Base-by-base conservation (phyloP, 2,797 vertebrate genomes). In the Neopelma chrysocephalum region DNA sequence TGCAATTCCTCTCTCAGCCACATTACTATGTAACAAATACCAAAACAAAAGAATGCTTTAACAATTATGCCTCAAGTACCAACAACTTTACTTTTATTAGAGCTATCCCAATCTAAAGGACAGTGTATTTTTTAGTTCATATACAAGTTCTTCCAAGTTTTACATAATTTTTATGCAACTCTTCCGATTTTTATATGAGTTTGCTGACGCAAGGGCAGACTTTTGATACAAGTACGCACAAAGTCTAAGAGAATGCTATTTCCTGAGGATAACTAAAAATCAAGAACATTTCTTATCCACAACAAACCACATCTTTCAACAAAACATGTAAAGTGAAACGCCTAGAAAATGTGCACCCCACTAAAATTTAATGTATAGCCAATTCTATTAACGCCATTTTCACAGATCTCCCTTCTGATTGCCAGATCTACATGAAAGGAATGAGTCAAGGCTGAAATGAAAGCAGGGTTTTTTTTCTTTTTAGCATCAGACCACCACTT, bases 131-230 rank as follows among this genome's bases (percentile, higher is more conserved):
- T 71, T 53, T 32, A 81, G 40, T 50, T 56, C 70, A 51, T 18
- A 50, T 2, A 64, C 1, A 6, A 0, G 0, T 66, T 82, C 76
- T 34, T 50, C 18, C 18, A 57, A 2, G 1, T 42, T 90, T 61
- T 25, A 18, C 3, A 1, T 51, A 5, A 26, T 58, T 88, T 90
- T 89, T 58, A 62, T 29, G 17, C 32, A 76, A 43, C 5, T 75
- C 8, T 60, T 36, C 31, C 57, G 1, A 57, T 78, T 92, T 78
- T 78, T 34, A 51, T 21, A 72, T 2, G 10, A 32, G 15, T 32
- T 75, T 47, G 7, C 23, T 66, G 36, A 82, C 4, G 2, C 11
- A 79, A 54, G 14, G 25, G 25, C 34, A 62, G 20, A 32, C 22
- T 36, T 51, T 27, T 87, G 50, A 58, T 26, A 70, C 7, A 79